These are phyloP conservation scores for Florisuga fusca DNA, from an alignment of 2,797 vertebrate species.

Conservation along the genomic window DNA sequence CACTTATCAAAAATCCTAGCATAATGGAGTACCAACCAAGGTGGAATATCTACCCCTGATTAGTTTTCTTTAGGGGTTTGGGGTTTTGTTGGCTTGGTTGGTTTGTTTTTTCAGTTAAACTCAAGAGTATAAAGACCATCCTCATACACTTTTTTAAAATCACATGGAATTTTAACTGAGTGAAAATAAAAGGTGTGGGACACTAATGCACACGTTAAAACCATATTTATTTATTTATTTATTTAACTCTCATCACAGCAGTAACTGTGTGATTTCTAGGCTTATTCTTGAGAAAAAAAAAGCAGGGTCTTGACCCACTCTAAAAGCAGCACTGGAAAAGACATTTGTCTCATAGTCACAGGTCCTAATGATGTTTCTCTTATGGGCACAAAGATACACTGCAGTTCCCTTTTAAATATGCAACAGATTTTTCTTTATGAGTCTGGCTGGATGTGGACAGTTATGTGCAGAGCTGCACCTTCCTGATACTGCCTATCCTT, in stretches of 20 bases:
- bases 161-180: not conserved
- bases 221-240: not conserved
- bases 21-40: not conserved
- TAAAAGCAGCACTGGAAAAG: not conserved
- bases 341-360: not conserved
- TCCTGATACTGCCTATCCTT: not conserved
- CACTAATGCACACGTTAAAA: not conserved
- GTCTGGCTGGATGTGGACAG: not conserved
- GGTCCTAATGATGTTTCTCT: not conserved
- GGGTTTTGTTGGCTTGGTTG: too few relatives aligned
- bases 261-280: not conserved
- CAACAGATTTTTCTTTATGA: not conserved
- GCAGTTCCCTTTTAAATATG: not conserved
- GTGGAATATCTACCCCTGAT: not conserved
- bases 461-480: not conserved
- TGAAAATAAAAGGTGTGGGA: not conserved
- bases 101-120: not conserved
- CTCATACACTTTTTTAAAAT: not conserved
- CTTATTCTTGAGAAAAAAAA: not conserved
- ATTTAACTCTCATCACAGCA: not conserved
- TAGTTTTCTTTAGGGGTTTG: not conserved
- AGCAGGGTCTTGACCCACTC: not conserved
- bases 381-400: not conserved
- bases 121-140: not conserved
- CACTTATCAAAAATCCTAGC: not conserved